Evolutionary conservation across 2,888 invertebrate species (phyloP), one percentile per base, ranked within the genome.

Genomic region (Tetheella fluctuosa): DNA sequence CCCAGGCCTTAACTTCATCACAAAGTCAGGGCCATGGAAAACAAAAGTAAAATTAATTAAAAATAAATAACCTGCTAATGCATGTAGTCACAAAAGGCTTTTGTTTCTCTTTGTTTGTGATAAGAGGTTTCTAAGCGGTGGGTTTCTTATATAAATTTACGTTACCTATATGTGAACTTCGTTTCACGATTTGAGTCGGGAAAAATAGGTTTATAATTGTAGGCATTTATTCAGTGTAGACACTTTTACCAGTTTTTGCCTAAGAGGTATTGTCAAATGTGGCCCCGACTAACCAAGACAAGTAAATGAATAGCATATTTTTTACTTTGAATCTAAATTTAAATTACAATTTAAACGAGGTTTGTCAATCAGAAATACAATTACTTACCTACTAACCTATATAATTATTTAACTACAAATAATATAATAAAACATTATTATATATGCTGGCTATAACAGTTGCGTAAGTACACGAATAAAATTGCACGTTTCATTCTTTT

Each of bases 21-120:
- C 10, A 2, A 30, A 15, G 17, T 2, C 17, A 42, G 42, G 42
- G n/a, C 6, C 42, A 42, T 3, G 39, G 12, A 4, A 39, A 39
- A 17, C 42, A 42, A n/a, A 20, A 48, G 48, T 10, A 10, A 48
- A 48, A 48, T 48, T 48, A 48, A 48, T 48, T 17, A 48, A 48
- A 20, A 20, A 20, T 48, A 48, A 20, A 48, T 48, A 48, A 17
- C 48, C 0, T 20, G 17, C 17, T 17, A 17, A 1, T 48, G 17
- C 20, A 48, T 48, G 17, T 20, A 42, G 15, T 15, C 39, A 48
- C 48, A 48, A 48, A 48, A 48, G 48, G 4, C 20, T 48, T 48
- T 48, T 48, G 48, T 48, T 48, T 48, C 10, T 48, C 48, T 20
- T 48, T 48, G 48, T 48, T 48, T 48, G 48, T 34, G 17, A 48